Conservation (phyloP, 2,888 invertebrate genomes). For the Leuctra nigra region DNA sequence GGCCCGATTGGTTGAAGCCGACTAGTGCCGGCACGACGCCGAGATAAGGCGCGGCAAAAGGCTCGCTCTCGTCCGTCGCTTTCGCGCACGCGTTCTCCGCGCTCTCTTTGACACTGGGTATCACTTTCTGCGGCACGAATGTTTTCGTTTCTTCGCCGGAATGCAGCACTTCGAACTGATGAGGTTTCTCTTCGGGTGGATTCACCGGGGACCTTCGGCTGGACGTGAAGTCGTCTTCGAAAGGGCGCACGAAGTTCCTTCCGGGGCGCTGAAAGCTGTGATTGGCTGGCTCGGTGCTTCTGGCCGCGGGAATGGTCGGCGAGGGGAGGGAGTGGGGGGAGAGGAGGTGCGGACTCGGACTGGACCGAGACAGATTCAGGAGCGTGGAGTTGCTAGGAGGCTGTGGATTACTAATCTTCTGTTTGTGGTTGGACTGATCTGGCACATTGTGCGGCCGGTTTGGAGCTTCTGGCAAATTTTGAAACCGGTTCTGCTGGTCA, state of each 20-base stretch:
- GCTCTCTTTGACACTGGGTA: neutral
- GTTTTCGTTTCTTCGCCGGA: neutral
- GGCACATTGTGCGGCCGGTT: conserved; percentile 19
- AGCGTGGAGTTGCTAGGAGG: too few relatives aligned
- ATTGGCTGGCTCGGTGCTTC: conserved; percentile 34
- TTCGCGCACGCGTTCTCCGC: neutral
- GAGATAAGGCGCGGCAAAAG: neutral
- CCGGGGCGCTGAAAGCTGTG: conserved; percentile 33
- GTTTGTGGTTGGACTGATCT: too few relatives aligned
- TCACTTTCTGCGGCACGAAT: neutral
- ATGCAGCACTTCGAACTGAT: neutral
- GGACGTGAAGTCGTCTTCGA: conserved; percentile 36
- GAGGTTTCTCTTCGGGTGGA: neutral
- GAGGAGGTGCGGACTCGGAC: too few relatives aligned
- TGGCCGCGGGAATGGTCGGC: conserved; percentile 34
- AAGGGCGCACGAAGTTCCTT: conserved; percentile 39
- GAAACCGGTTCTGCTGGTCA: too few relatives aligned
- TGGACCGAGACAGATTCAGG: too few relatives aligned
- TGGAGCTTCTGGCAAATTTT: too few relatives aligned
- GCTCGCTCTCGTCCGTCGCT: neutral
- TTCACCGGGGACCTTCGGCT: conserved; percentile 12
- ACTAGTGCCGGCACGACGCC: neutral
- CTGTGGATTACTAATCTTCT: too few relatives aligned
- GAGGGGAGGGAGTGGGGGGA: conserved; percentile 34
- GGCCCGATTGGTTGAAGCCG: neutral